Evolutionary conservation across 1,140 invertebrate species (phyloP).

Genomic region (Apis florea): DNA sequence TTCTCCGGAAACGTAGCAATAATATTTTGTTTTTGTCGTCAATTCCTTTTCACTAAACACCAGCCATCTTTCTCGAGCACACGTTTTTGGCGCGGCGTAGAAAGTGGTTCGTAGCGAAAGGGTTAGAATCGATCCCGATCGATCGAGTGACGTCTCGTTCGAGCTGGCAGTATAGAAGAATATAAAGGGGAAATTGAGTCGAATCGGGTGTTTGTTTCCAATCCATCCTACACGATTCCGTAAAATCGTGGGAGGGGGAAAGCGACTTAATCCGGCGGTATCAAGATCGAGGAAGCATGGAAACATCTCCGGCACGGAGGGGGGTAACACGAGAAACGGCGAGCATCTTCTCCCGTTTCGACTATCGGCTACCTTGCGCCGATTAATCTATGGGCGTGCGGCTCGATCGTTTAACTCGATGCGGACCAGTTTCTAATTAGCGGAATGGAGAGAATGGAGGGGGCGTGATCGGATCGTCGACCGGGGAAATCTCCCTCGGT

Average conservation of each 20-base stretch:
- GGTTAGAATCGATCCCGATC: too few species aligned
- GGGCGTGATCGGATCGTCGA: conserved; percentile 70
- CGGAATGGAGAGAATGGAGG: conserved; percentile 58
- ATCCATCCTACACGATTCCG: background rate
- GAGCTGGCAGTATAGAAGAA: too few species aligned
- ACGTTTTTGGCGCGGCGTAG: too few species aligned
- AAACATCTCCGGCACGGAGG: too few species aligned
- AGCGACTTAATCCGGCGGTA: conserved; percentile 14
- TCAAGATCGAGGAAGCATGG: conserved; percentile 22
- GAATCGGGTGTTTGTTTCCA: too few species aligned
- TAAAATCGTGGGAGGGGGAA: background rate
- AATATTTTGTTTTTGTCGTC: too few species aligned
- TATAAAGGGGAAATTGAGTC: too few species aligned
- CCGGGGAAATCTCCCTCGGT: conserved; percentile 53
- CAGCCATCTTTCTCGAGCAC: too few species aligned
- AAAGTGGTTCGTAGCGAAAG: too few species aligned
- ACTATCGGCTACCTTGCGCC: conserved; percentile 29
- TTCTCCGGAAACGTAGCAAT: too few species aligned
- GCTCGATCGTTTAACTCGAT: conserved; percentile 73
- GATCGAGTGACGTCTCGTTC: too few species aligned
- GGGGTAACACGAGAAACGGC: conserved; percentile 20
- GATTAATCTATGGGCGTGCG: conserved; percentile 71
- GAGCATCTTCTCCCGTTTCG: background rate
- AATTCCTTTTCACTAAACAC: too few species aligned
- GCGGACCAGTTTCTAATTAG: conserved; percentile 76